Conservation (phyloP, 2,113 vertebrate species). For the Callopanchax toddi region DNA sequence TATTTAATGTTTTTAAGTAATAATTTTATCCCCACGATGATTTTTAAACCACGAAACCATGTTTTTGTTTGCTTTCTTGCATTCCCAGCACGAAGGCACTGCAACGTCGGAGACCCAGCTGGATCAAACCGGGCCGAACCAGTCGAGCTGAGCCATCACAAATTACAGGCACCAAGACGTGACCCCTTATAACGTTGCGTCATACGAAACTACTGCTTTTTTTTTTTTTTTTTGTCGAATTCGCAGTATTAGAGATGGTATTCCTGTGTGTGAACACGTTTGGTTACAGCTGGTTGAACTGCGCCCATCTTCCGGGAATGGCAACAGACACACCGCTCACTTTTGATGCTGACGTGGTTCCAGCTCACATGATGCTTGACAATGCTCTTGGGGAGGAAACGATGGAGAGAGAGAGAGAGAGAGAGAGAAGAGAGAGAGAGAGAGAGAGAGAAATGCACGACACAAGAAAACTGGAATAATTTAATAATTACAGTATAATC, state of each 20-base stretch:
- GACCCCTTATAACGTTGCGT: conserved; percentile 6
- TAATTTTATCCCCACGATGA: neutral
- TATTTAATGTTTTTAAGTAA: neutral
- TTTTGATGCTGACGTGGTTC: neutral
- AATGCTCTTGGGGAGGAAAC: too few species aligned
- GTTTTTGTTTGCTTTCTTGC: neutral
- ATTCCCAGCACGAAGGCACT: neutral
- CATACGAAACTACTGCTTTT: neutral
- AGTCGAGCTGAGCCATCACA: conserved; percentile 27
- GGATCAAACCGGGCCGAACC: conserved; percentile 58
- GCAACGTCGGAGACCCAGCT: conserved; percentile 30
- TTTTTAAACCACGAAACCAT: neutral
- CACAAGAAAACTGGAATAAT: too few species aligned
- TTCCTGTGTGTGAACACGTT: neutral
- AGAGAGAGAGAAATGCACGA: too few species aligned
- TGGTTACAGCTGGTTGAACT: neutral
- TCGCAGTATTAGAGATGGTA: neutral
- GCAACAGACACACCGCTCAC: neutral
- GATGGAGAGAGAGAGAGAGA: too few species aligned
- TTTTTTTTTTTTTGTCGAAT: neutral
- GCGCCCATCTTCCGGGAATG: neutral
- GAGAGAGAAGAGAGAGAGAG: too few species aligned
- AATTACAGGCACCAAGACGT: neutral
- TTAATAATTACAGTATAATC: too few species aligned
- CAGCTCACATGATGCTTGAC: neutral